Evolutionary conservation across 2,888 invertebrate species (phyloP).

Genomic region (Dryococelus australis): DNA sequence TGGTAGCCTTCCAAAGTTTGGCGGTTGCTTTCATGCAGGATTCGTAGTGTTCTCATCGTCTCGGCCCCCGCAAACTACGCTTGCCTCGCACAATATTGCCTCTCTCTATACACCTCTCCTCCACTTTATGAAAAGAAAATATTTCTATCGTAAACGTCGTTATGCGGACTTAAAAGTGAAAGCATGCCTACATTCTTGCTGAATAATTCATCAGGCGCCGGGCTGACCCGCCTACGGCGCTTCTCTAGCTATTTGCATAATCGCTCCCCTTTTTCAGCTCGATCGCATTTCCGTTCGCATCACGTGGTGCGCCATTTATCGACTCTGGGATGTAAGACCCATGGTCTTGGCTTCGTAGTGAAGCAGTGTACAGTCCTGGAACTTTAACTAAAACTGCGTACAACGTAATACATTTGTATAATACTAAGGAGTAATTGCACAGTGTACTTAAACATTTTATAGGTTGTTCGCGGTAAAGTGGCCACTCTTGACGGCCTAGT

Average conservation of each 20-base stretch:
- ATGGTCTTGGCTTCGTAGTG: too few relatives aligned
- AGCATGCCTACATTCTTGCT: neutral
- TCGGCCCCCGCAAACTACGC: too few relatives aligned
- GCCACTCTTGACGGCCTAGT: too few relatives aligned
- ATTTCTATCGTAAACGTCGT: neutral
- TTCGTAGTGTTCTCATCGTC: too few relatives aligned
- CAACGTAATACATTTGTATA: too few relatives aligned
- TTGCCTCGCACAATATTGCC: neutral
- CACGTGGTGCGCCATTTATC: neutral
- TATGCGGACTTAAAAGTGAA: neutral
- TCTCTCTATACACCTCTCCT: neutral
- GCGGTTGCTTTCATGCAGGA: too few relatives aligned
- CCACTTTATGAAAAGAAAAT: neutral
- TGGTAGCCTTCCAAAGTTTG: too few relatives aligned
- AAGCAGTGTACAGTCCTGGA: too few relatives aligned
- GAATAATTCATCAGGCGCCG: neutral
- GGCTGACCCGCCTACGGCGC: neutral
- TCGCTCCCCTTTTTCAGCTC: neutral
- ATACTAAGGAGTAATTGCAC: too few relatives aligned
- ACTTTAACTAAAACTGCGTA: too few relatives aligned
- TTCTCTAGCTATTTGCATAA: neutral
- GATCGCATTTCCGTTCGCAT: constrained; percentile 1
- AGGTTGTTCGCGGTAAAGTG: too few relatives aligned
- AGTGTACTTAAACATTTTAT: too few relatives aligned
- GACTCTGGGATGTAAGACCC: neutral